Evolutionary conservation across 2,113 vertebrate species (phyloP).

Genomic region (Phainopepla nitens): DNA sequence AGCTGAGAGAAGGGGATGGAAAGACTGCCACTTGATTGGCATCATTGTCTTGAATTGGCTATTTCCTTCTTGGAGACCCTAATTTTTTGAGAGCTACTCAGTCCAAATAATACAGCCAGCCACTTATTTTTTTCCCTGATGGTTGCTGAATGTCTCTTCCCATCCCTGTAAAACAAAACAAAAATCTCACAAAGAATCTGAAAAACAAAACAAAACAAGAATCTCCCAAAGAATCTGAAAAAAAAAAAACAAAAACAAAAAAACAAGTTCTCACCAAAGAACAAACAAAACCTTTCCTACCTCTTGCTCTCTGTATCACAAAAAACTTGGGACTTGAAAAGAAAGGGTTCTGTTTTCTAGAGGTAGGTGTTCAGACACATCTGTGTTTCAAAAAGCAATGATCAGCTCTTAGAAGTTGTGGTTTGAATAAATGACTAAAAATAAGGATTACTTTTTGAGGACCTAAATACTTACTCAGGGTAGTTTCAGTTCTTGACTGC

Average conservation of each 20-base stretch:
- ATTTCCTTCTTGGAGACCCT: not conserved
- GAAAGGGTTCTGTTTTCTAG: not conserved
- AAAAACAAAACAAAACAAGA: too few relatives aligned
- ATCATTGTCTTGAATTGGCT: not conserved
- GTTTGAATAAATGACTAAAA: not conserved
- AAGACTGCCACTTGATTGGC: not conserved
- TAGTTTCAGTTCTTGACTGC: not conserved
- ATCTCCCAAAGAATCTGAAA: too few relatives aligned
- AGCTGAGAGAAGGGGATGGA: conserved; percentile 22
- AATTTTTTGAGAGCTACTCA: not conserved
- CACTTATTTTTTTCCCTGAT: not conserved
- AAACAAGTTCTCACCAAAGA: not conserved
- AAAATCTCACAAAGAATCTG: too few relatives aligned
- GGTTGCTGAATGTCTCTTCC: not conserved
- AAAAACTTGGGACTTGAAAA: not conserved
- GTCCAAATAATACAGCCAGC: not conserved
- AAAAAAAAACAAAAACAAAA: not conserved
- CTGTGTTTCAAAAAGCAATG: not conserved
- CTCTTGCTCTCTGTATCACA: not conserved
- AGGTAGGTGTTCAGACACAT: not conserved
- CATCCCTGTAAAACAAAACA: not conserved
- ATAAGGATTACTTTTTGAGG: not conserved
- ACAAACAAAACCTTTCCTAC: not conserved
- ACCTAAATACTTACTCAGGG: not conserved
- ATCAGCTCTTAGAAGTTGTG: not conserved